A percentile compares a stretch with the other conserved stretches of the same genome.
These are phyloP conservation scores for Hydrophis major DNA, from an alignment of 2,797 vertebrate genomes.

Conservation along the genomic window DNA sequence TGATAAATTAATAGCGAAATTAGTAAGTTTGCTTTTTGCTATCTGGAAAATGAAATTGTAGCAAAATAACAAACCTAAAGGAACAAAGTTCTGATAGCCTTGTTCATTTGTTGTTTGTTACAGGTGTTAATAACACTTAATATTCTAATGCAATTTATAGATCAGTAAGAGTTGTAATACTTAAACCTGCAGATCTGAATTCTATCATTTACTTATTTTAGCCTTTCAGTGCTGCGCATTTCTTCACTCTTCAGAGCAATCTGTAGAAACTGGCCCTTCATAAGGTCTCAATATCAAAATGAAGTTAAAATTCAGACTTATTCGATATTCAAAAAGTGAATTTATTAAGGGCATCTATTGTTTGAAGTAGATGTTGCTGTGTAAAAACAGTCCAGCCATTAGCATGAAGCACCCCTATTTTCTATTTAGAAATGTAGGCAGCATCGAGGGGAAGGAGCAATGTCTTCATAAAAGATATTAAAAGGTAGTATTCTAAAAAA, in stretches of 20 bases:
- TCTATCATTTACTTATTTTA: not conserved
- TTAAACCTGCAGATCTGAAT: not conserved
- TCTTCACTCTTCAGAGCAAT: not conserved
- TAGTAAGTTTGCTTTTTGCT: not conserved
- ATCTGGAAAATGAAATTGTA: not conserved
- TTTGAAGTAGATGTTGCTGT: not conserved
- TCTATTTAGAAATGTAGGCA: not conserved
- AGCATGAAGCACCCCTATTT: not conserved
- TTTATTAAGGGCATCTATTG: not conserved
- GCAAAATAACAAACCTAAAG: not conserved
- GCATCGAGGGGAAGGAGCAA: not conserved
- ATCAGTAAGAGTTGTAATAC: not conserved
- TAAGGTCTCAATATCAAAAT: not conserved
- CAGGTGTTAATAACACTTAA: not conserved
- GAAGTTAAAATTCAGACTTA: not conserved
- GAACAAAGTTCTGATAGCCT: not conserved
- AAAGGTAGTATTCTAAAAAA: constrained; percentile 16
- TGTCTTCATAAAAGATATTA: not conserved
- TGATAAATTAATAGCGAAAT: not conserved
- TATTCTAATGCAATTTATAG: not conserved
- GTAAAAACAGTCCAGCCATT: not conserved
- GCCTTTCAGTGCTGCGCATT: not conserved
- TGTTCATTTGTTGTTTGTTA: not conserved
- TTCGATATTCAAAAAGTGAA: not conserved
- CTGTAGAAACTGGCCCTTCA: not conserved